A percentile compares a stretch with the other conserved stretches of the same genome.
Conservation (phyloP, 1,140 invertebrate genomes). For the Mycetomoellerius zeteki region DNA sequence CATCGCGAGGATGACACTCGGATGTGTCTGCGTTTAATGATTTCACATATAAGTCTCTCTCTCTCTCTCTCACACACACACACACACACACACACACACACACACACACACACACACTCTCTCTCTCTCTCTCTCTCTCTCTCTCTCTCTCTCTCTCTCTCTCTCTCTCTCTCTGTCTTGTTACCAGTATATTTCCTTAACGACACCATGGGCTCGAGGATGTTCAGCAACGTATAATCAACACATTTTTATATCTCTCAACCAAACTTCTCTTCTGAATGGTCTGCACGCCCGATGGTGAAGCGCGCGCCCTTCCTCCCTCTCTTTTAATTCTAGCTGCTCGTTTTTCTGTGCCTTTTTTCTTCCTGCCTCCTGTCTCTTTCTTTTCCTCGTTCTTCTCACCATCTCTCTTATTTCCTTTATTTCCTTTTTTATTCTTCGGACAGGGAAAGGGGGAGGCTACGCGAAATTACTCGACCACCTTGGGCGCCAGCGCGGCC, state of each 20-base stretch:
- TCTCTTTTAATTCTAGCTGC: slow-evolving; percentile 19
- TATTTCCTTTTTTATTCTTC: slow-evolving; percentile 33
- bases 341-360: slow-evolving; percentile 45
- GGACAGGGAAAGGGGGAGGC: slow-evolving; percentile 59
- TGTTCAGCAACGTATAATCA: slow-evolving; percentile 86
- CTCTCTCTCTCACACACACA: too few relatives aligned
- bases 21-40: slow-evolving; percentile 72
- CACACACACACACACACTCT: too few relatives aligned
- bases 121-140: not conserved
- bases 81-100: too few relatives aligned
- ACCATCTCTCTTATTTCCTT: slow-evolving; percentile 12
- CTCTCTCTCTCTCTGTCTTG: slow-evolving; percentile 4
- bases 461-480: slow-evolving; percentile 86
- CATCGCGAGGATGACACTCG: slow-evolving; percentile 61
- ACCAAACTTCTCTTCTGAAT: slow-evolving; percentile 85
- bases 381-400: slow-evolving; percentile 53
- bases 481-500: slow-evolving; percentile 85
- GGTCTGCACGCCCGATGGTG: slow-evolving; percentile 75
- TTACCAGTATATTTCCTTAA: slow-evolving; percentile 82
- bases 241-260: slow-evolving; percentile 87
- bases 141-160: not conserved
- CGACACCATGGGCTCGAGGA: slow-evolving; percentile 82
- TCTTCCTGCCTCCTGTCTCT: slow-evolving; percentile 22
- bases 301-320: slow-evolving; percentile 71
- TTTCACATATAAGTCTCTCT: slow-evolving; percentile 59